Evolutionary conservation across 2,113 vertebrate species (phyloP).

Genomic region (Pyxicephalus adspersus): DNA sequence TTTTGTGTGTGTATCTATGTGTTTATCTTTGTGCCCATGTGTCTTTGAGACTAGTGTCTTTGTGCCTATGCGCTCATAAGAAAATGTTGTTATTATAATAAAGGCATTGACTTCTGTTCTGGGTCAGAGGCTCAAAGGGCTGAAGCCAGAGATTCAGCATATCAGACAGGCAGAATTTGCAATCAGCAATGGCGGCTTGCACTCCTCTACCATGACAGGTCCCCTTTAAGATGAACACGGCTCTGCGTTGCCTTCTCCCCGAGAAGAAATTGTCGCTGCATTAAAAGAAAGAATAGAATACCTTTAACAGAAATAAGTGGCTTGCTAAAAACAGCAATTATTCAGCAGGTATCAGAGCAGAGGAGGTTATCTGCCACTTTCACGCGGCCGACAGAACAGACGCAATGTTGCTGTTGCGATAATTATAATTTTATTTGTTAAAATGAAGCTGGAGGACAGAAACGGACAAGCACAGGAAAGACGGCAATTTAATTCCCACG

Average conservation of each 20-base stretch:
- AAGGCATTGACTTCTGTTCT: no score
- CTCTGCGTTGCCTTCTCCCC: background rate
- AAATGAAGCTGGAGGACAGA: no score
- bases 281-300: background rate
- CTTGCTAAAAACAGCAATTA: constrained; percentile 3
- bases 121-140: no score
- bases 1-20: no score
- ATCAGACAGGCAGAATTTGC: no score
- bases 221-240: background rate
- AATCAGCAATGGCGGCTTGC: no score
- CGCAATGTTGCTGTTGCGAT: background rate
- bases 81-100: no score
- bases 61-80: no score
- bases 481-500: background rate
- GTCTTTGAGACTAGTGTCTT: no score
- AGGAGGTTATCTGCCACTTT: background rate
- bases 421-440: constrained; percentile 24
- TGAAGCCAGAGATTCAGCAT: no score
- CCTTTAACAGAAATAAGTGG: constrained; percentile 1
- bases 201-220: no score
- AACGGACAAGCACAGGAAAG: background rate
- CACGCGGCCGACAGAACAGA: background rate
- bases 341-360: constrained; percentile 10
- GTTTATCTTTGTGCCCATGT: no score
- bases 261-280: background rate